Evolutionary conservation across 2,113 vertebrate genomes (phyloP).

Genomic region (Cinclus cinclus): DNA sequence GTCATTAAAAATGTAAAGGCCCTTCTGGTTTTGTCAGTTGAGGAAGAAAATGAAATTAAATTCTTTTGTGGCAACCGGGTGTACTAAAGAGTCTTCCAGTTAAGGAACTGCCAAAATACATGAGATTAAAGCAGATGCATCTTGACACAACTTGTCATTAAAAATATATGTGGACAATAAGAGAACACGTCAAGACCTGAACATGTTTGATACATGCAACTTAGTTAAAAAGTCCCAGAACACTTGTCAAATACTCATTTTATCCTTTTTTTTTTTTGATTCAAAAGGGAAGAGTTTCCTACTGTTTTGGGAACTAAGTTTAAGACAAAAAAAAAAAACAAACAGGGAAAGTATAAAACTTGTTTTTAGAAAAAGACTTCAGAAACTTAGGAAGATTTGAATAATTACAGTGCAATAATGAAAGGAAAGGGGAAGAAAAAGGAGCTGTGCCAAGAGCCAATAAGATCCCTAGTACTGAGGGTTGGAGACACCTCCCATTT

Average conservation of each 20-base stretch:
- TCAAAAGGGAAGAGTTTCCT: background rate
- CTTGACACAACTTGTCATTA: slow-evolving; percentile 1
- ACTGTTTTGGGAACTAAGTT: background rate
- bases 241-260: background rate
- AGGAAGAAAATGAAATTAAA: slow-evolving; percentile 6
- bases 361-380: background rate
- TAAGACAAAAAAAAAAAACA: background rate
- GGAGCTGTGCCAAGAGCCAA: background rate
- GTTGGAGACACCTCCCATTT: background rate
- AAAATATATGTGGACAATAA: slow-evolving; percentile 10
- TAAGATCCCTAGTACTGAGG: background rate
- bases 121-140: background rate
- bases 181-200: background rate
- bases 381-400: background rate
- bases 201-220: background rate
- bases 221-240: background rate
- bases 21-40: background rate
- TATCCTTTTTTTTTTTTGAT: background rate
- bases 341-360: background rate
- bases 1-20: slow-evolving; percentile 48
- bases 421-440: background rate
- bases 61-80: background rate
- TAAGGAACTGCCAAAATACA: background rate
- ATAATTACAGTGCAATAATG: background rate
- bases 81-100: background rate